Evolutionary conservation across 2,113 vertebrate species (phyloP).

Genomic region (Otocyon megalotis): DNA sequence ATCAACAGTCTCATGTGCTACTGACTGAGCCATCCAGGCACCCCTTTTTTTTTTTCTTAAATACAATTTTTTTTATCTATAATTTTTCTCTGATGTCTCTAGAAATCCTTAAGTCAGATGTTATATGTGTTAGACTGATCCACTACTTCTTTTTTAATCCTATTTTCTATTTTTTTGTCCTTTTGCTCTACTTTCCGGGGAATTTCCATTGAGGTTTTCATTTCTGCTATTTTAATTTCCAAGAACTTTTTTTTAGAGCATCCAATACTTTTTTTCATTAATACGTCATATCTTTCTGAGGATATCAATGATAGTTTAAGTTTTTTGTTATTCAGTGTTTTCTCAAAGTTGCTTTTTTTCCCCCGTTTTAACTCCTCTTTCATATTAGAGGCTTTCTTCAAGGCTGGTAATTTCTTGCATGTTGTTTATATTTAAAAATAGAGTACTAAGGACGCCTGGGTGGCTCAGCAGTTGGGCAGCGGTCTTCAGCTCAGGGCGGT

Average conservation of each 20-base stretch:
- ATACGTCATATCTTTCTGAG: not conserved
- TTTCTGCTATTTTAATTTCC: conserved; percentile 46
- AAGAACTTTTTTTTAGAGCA: not conserved
- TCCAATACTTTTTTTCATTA: not conserved
- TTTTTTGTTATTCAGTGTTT: not conserved
- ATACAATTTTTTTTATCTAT: not conserved
- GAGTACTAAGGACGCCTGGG: not conserved
- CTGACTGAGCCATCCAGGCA: not conserved
- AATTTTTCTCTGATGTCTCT: not conserved
- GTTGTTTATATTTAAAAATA: not conserved
- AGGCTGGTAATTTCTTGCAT: conserved; percentile 9
- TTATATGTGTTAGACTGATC: not conserved
- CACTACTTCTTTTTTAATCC: not conserved
- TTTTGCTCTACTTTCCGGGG: not conserved
- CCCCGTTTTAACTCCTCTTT: not conserved
- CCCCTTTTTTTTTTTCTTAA: not conserved
- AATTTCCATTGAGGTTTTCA: conserved; percentile 16
- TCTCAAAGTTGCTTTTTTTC: not conserved
- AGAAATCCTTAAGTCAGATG: not conserved
- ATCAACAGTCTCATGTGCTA: not conserved
- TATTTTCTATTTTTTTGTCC: not conserved
- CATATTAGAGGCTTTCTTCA: conserved; percentile 21
- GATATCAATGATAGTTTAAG: not conserved
- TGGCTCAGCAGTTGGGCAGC: too few species aligned
- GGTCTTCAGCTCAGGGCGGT: too few species aligned